Base-by-base conservation (phyloP, 2,888 invertebrate genomes). In the Pherbina coryleti region DNA sequence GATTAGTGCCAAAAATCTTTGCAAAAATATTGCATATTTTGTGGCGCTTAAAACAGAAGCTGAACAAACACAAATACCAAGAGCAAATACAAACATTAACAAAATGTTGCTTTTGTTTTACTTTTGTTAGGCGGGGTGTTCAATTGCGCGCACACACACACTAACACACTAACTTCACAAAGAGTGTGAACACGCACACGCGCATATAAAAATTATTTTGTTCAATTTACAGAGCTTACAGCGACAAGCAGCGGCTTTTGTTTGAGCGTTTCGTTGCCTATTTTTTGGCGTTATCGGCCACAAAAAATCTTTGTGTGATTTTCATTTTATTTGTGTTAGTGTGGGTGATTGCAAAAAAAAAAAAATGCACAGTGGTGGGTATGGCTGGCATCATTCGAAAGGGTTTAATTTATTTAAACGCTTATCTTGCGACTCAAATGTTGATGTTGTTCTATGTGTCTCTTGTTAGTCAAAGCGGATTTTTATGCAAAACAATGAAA, bases 321-420 rank as follows among this genome's bases (percentile, higher is more conserved):
- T 86, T 84, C 84, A 84, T 79, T 76, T 70, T 73, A 74, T 74
- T 79, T 79, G 51, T 60, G 22, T 22, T 22, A 19, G 11, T 17
- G 19, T 9, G 14, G 55, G 57, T 19, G 34, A 17, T 22, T 5
- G 31, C 49, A 44, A 11, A 44, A 11, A 44, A 11, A 44, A 44
- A 11, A 44, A 8, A 37, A 8, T 37, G 49, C 51, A 49, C 19
- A 44, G 14, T 70, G 70, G 69, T 14, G 60, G 51, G 49, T 44
- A n/a, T 31, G 19, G 17, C 53, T 9, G n/a, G 28, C 17, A 8
- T 14, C 72, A 34, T 67, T 79, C 69, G 79, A 80, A 84, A 80
- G 85, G 80, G 81, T 86, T 85, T 85, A 85, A 85, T 85, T 86
- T 86, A 85, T 85, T 85, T 86, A 85, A 85, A 86, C 86, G 85